Evolutionary conservation across 1,140 invertebrate genomes (phyloP), one percentile per base, ranked within the genome.

Genomic region (Phortica variegata): DNA sequence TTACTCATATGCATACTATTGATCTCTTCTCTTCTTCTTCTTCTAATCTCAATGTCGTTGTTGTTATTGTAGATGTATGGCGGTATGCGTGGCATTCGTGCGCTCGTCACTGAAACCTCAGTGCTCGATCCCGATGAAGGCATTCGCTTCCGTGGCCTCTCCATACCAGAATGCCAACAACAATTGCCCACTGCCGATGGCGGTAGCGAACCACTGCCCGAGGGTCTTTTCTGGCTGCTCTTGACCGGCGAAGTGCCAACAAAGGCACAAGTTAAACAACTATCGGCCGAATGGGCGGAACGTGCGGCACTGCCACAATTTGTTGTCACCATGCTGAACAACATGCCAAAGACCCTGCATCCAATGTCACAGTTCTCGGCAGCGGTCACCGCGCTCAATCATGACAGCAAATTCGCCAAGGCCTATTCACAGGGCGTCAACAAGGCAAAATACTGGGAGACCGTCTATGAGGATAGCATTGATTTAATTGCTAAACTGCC

Each of bases 281-380:
- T 98, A 8, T 96, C 93, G 15, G 85, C 89, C 75, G 91, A 96
- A 76, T 97, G 93, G 92, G 93, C 95, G 15, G 80, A 87, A 31
- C 73, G 87, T 84, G 72, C 81, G 20, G 81, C 81, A 57, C 61
- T 99, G 4, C 95, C 96, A 2, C 83, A 87, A 37, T 95, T 98
- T 77, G 93, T 98, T 21, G 91, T 94, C 9, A 93, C 88, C 19
- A 89, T 97, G 82, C 78, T 98, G 52, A 97, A 97, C 78, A 94
- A 94, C 75, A 91, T 98, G 79, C 96, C 96, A n/a, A 85, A 86
- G 56, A 85, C 86, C 52, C 77, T 98, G 19, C 95, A 97, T 71
- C 95, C 95, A 0, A 98, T 98, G 95, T 88, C 93, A 9, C 95
- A 98, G 77, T 93, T 97, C 65, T 89, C 89, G 34, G 88, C 91